phyloP scores from a whole-genome alignment of 64 coral and sea anemone genomes.

The Orbicella faveolata region DNA sequence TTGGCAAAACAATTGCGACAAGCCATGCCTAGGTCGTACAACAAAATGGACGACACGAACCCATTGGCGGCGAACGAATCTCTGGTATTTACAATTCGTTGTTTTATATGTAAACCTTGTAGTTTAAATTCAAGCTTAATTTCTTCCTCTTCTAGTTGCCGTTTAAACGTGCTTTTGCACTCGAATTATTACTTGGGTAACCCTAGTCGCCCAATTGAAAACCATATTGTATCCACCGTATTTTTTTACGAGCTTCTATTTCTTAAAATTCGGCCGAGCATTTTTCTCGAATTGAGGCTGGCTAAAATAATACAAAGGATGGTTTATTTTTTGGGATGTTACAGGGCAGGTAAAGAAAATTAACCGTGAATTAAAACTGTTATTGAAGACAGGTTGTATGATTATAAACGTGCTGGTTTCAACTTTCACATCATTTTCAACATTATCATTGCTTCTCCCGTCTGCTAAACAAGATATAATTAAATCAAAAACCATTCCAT shows the following conservation, averaged over 20 bases:
- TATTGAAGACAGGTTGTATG: constrained; percentile 1
- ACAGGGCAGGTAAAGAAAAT: constrained; percentile 13
- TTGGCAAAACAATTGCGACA: neutral
- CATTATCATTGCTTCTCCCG: neutral
- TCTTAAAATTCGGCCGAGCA: neutral
- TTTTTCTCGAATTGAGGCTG: neutral
- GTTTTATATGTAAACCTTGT: constrained; percentile 17
- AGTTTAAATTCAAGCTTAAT: neutral
- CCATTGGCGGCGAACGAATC: constrained; percentile 87
- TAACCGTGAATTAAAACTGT: constrained; percentile 23
- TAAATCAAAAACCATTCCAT: neutral
- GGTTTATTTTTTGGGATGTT: neutral
- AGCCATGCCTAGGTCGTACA: constrained; percentile 39
- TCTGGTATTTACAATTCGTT: constrained; percentile 84
- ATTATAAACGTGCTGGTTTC: constrained; percentile 1
- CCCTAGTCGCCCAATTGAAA: constrained; percentile 1
- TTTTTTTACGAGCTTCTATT: neutral
- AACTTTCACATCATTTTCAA: constrained; percentile 1
- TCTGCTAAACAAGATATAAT: neutral
- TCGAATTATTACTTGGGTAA: neutral
- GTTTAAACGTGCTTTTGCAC: neutral
- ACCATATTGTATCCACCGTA: neutral
- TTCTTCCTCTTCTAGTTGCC: neutral
- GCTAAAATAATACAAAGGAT: neutral
- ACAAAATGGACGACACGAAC: constrained; percentile 87